Base-by-base conservation (phyloP, 2,797 vertebrate species). In the Lepus townsendii region DNA sequence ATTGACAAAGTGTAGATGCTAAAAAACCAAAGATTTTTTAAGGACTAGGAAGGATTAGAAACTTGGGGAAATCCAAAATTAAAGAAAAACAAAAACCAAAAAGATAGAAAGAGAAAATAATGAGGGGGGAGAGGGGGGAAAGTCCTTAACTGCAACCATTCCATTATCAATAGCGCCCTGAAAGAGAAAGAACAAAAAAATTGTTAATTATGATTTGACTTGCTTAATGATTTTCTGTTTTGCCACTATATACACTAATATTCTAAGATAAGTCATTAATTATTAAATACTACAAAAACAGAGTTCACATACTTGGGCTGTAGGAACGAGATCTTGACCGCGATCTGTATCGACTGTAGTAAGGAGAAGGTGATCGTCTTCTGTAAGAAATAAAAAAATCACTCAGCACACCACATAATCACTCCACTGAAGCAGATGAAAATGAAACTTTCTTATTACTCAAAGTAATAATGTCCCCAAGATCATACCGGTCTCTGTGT, bases 301-400 rank as follows among this genome's bases (percentile, higher is more conserved):
- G 88, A 88, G 7, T 88, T 83, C 71, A 76, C 87, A 10, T 98
- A 99, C 99, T 98, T 98, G 99, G 99, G 97, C 99, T 99, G 97
- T 99, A 99, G 60, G 99, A 99, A 96, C 99, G 99, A 94, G 99
- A 99, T 97, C 99, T 97, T 52, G 99, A 99, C 83, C 99, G 98
- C 50, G 99, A 99, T 97, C 99, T 98, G 97, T 99, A 99, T 57
- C 99, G 98, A 97, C 99, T 99, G 97, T 99, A 99, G 93, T 99
- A 99, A 24, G 99, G 99, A 22, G 99, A 99, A n/a, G 99, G 99
- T 66, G 99, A 99, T 97, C 99, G 98, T 97, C 99, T 99, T 98
- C 99, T 97, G 97, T 80, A 97, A 97, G 96, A 93, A 96, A 94
- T 71, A 75, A 97, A 95, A 95, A 92, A 66, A 97, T 92, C 91